These are phyloP conservation scores for Sylvicapra grimmia DNA, from an alignment of 2,113 vertebrate genomes.

Conservation along the genomic window DNA sequence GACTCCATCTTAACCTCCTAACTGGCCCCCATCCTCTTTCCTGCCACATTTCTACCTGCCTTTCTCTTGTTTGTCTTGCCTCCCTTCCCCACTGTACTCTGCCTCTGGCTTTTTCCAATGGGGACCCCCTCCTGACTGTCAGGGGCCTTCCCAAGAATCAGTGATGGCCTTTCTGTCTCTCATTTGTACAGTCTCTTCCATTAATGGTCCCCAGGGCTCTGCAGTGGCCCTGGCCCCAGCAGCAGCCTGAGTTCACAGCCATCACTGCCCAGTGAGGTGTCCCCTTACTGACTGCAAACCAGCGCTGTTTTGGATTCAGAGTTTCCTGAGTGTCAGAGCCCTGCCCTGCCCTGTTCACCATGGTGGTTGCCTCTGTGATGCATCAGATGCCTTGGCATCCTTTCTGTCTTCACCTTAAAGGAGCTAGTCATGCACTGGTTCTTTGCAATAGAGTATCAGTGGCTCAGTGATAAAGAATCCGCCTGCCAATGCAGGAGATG, in stretches of 20 bases:
- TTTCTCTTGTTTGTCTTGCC: background rate
- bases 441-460: background rate
- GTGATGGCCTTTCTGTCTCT: background rate
- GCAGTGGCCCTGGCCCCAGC: background rate
- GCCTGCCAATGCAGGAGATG: background rate
- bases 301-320: background rate
- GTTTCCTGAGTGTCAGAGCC: background rate
- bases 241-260: background rate
- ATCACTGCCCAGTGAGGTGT: background rate
- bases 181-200: background rate
- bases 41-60: background rate
- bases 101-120: background rate
- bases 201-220: background rate
- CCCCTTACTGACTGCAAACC: background rate
- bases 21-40: conserved; percentile 40
- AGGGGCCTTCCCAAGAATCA: background rate
- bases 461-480: background rate
- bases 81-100: background rate
- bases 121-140: background rate
- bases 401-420: background rate
- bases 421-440: background rate
- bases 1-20: conserved; percentile 44
- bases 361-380: background rate
- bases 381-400: background rate
- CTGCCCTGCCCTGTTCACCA: background rate